Conservation (phyloP, 2,797 vertebrate genomes). For the Alca torda region DNA sequence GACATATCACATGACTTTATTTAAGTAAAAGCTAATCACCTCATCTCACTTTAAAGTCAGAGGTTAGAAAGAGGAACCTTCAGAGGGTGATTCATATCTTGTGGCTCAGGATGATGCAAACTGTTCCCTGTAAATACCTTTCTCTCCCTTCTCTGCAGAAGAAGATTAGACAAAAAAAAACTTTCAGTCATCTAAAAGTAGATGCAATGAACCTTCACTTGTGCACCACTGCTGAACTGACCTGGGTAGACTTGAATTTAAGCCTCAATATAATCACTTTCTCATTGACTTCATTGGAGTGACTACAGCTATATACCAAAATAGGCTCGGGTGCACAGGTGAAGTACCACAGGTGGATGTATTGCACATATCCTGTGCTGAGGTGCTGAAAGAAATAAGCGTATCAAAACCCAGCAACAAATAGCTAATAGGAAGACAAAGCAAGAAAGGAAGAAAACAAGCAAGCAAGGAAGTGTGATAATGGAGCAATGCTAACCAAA, state of each 20-base stretch:
- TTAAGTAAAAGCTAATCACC: background rate
- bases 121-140: background rate
- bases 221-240: background rate
- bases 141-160: background rate
- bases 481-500: background rate
- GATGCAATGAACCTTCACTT: background rate
- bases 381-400: background rate
- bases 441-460: background rate
- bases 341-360: background rate
- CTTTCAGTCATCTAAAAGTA: background rate
- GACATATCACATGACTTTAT: background rate
- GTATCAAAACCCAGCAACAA: background rate
- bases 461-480: background rate
- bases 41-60: background rate
- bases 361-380: background rate
- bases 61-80: background rate
- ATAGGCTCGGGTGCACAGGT: background rate
- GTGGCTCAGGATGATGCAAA: background rate
- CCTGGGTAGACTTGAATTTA: background rate
- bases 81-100: background rate
- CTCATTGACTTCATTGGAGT: background rate
- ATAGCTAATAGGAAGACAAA: background rate
- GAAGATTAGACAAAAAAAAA: background rate
- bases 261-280: background rate
- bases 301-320: background rate